These are phyloP conservation scores for crab-eating macaque (Macaca fascicularis) DNA, from an alignment of 2,113 vertebrate genomes.

Conservation along the genomic window DNA sequence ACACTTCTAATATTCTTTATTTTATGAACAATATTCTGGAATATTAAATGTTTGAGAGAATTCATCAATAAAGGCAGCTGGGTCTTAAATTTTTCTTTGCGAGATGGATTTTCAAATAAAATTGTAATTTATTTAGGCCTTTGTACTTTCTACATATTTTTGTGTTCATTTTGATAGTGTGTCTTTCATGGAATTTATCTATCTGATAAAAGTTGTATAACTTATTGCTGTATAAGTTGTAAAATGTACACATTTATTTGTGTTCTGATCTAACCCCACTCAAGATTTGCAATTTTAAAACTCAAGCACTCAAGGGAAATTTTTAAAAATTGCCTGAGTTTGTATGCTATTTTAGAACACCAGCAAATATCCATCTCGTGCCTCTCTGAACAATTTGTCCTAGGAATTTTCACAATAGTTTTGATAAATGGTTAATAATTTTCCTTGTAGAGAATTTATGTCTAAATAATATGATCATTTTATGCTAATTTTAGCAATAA, in stretches of 20 bases:
- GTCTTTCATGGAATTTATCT: background rate
- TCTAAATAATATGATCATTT: background rate
- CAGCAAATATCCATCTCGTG: background rate
- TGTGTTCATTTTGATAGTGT: background rate
- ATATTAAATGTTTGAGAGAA: background rate
- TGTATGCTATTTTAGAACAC: background rate
- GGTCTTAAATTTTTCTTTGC: background rate
- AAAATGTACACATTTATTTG: background rate
- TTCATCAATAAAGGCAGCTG: background rate
- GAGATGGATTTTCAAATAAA: background rate
- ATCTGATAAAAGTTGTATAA: background rate
- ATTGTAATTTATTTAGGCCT: background rate
- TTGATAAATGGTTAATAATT: background rate
- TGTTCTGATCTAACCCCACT: background rate
- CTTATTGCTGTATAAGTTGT: background rate
- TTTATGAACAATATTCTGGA: background rate
- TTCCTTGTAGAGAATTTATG: background rate
- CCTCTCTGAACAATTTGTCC: background rate
- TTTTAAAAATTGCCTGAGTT: background rate
- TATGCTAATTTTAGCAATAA: background rate
- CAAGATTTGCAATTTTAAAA: conserved; percentile 3
- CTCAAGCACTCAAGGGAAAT: background rate
- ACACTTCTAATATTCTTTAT: background rate
- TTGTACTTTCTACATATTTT: background rate
- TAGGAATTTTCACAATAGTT: background rate